Base-by-base conservation (phyloP, 2,113 vertebrate genomes). In the Malurus alboscapulatus region DNA sequence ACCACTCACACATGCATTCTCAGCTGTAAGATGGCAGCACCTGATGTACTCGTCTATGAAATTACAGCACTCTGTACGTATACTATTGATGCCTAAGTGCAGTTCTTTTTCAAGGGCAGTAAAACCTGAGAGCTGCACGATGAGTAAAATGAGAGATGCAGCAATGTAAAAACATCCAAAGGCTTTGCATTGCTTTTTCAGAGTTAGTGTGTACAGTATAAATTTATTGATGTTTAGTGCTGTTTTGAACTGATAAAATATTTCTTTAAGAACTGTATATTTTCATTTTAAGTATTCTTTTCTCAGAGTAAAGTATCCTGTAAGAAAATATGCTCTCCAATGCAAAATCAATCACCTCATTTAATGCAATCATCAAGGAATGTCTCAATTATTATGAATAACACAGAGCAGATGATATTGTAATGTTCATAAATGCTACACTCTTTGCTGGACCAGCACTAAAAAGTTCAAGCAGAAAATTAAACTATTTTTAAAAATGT, bases 181-280 rank as follows among this genome's bases (percentile, higher is more conserved):
- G 83, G 59, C 71, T 94, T 81, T 66, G 21, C 21, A 30, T 40
- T 50, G 83, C 58, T 91, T 87, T 85, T 93, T 57, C 76, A 92
- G 51, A 94, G 87, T 76, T 81, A 73, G 61, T 95, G 80, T 82
- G 94, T 95, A 84, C 66, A 75, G 69, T 80, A 91, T 68, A 53
- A 84, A 90, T 88, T 95, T 93, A 93, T 65, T 84, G 91, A 91
- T 65, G 54, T 45, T 75, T 44, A 94, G 61, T 95, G 94, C 45
- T 83, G 65, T 67, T 92, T 92, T 73, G 51, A 92, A 88, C 73
- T 86, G 51, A 93, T 75, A 92, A 95, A 96, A 73, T 77, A 94
- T 85, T 95, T 76, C 59, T 96, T 94, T 76, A 66, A 84, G 85
- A 85, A 76, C 18, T 17, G 45, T 45, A 4, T 74, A 91, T 89